Conservation (phyloP, 2,888 invertebrate species). For the Ptychoptera albimana region DNA sequence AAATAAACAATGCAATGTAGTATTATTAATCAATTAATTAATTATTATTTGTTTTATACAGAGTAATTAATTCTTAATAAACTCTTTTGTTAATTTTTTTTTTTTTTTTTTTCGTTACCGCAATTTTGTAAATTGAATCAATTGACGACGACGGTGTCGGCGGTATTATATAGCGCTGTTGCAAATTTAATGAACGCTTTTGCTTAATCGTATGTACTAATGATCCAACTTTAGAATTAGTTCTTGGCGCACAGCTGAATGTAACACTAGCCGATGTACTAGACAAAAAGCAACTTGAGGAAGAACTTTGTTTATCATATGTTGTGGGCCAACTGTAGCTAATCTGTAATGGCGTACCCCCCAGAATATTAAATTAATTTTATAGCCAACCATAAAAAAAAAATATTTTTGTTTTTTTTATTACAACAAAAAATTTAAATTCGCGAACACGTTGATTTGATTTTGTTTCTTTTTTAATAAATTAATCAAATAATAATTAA, state of each 20-base stretch:
- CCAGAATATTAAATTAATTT: background rate
- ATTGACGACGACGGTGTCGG: too few relatives aligned
- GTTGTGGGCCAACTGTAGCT: conserved; percentile 36
- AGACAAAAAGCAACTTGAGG: conserved; percentile 8
- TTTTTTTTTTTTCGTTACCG: conserved; percentile 9
- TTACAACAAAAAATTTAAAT: too few relatives aligned
- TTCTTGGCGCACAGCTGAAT: conserved; percentile 1
- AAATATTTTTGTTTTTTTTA: too few relatives aligned
- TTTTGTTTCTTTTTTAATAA: too few relatives aligned
- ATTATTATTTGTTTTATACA: too few relatives aligned
- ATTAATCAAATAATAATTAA: too few relatives aligned
- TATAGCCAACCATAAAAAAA: too few relatives aligned
- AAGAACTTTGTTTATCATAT: conserved; percentile 9
- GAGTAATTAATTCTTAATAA: too few relatives aligned
- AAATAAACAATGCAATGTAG: too few relatives aligned
- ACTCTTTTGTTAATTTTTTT: too few relatives aligned
- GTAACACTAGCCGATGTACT: conserved; percentile 3
- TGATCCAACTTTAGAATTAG: conserved; percentile 10
- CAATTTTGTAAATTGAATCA: conserved; percentile 13
- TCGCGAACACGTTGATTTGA: too few relatives aligned
- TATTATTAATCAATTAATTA: too few relatives aligned
- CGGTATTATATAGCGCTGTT: conserved; percentile 17
- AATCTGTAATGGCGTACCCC: conserved; percentile 23
- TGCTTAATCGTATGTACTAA: conserved; percentile 17
- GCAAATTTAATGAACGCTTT: conserved; percentile 14